Conservation (phyloP, 2,113 vertebrate species). For the Apeltes quadracus region DNA sequence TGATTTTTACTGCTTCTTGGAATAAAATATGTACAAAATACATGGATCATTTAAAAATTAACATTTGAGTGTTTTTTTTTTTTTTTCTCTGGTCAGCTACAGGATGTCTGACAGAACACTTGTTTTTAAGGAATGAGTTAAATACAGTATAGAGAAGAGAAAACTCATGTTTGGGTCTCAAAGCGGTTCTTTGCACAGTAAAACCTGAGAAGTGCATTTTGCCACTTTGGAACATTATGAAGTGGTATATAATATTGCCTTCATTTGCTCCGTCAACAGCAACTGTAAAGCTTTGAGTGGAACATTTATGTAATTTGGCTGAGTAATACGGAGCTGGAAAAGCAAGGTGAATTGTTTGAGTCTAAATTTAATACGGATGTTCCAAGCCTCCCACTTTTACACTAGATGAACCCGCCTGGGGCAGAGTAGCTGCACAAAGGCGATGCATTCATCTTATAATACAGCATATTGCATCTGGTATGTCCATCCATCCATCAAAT, state of each 20-base stretch:
- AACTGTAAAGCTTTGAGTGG: background rate
- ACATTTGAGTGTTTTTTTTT: background rate
- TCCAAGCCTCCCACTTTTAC: conserved; percentile 34
- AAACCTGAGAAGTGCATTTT: background rate
- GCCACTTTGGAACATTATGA: conserved; percentile 10
- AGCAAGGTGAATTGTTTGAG: conserved; percentile 17
- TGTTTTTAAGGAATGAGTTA: background rate
- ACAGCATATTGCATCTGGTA: background rate
- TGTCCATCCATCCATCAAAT: background rate
- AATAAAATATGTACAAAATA: background rate
- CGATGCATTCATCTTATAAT: background rate
- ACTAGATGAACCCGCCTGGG: conserved; percentile 13
- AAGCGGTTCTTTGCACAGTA: background rate
- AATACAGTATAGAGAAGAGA: background rate
- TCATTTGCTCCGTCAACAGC: conserved; percentile 7
- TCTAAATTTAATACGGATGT: conserved; percentile 35
- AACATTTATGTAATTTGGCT: conserved; percentile 20
- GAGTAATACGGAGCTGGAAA: conserved; percentile 10
- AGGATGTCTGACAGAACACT: background rate
- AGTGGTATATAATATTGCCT: background rate
- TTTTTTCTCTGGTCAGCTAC: background rate
- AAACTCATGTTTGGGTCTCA: background rate
- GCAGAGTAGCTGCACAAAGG: conserved; percentile 6
- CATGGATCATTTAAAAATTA: too few relatives aligned
- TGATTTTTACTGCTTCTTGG: background rate